Evolutionary conservation across 2,113 vertebrate species (phyloP).

Genomic region (Pristiophorus japonicus): DNA sequence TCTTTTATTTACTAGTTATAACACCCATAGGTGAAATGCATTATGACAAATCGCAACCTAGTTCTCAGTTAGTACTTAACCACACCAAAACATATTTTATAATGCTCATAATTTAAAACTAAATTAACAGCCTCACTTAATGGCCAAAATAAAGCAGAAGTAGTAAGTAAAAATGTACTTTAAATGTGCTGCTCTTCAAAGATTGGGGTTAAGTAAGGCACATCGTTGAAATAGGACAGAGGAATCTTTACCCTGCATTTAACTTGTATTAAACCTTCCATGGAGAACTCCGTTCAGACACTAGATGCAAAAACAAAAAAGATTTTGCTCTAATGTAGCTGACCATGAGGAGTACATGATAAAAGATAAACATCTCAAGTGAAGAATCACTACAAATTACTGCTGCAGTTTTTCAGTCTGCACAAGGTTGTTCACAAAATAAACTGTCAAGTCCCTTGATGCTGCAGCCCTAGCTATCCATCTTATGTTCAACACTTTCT

Average conservation of each 20-base stretch:
- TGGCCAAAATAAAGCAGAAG: background rate
- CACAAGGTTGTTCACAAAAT: slow-evolving; percentile 3
- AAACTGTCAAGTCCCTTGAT: background rate
- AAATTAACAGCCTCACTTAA: background rate
- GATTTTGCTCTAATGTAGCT: background rate
- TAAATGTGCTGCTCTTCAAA: background rate
- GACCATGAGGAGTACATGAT: background rate
- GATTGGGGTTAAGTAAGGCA: background rate
- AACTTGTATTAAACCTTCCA: background rate
- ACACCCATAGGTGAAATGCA: background rate
- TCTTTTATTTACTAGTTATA: background rate
- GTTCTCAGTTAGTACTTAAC: background rate
- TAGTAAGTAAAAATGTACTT: background rate
- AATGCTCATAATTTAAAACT: background rate
- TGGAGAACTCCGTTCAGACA: background rate
- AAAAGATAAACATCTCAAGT: background rate
- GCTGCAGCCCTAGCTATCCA: background rate
- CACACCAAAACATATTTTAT: background rate
- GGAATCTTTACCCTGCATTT: no score
- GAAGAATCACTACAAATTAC: background rate
- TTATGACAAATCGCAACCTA: background rate
- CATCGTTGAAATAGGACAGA: background rate
- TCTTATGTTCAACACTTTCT: background rate
- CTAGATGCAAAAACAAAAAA: background rate
- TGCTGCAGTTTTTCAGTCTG: background rate